Evolutionary conservation across 1,140 invertebrate genomes (phyloP).

Genomic region (Panagrolaimus sp.): DNA sequence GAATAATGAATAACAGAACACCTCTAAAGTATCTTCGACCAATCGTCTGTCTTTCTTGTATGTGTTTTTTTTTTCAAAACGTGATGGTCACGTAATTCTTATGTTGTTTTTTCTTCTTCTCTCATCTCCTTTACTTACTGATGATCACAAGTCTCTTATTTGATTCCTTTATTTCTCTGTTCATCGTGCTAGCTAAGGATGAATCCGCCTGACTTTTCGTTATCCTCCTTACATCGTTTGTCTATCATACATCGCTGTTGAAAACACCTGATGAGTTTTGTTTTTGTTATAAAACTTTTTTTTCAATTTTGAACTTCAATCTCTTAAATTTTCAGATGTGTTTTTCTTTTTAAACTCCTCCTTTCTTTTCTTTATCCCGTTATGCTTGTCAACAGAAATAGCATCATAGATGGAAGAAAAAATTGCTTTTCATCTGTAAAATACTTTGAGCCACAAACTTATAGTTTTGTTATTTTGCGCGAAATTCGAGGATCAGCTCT

Average conservation of each 20-base stretch:
- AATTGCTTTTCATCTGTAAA: not conserved
- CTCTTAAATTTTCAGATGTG: not conserved
- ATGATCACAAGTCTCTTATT: slow-evolving; percentile 10
- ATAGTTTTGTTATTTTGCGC: not conserved
- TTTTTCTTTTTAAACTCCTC: not conserved
- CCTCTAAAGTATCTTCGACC: slow-evolving; percentile 1
- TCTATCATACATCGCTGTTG: not conserved
- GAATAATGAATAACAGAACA: not conserved
- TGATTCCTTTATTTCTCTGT: not conserved
- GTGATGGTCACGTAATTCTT: slow-evolving; percentile 8
- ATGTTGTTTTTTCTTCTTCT: no score
- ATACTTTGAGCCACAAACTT: no score
- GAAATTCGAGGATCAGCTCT: not conserved
- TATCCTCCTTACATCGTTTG: not conserved
- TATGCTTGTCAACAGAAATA: not conserved
- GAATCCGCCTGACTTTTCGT: slow-evolving; percentile 6
- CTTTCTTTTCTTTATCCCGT: no score
- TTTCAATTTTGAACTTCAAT: not conserved
- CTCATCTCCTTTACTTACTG: slow-evolving; percentile 6
- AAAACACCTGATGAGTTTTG: slow-evolving; percentile 12
- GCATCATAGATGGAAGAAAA: not conserved
- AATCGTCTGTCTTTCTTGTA: not conserved
- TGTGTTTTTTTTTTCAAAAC: not conserved
- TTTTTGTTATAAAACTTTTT: not conserved
- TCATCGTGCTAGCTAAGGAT: not conserved